A percentile compares a stretch with the other conserved stretches of the same genome.
These are phyloP conservation scores for Prenolepis imparis DNA, from an alignment of 2,888 invertebrate species.

Conservation along the genomic window DNA sequence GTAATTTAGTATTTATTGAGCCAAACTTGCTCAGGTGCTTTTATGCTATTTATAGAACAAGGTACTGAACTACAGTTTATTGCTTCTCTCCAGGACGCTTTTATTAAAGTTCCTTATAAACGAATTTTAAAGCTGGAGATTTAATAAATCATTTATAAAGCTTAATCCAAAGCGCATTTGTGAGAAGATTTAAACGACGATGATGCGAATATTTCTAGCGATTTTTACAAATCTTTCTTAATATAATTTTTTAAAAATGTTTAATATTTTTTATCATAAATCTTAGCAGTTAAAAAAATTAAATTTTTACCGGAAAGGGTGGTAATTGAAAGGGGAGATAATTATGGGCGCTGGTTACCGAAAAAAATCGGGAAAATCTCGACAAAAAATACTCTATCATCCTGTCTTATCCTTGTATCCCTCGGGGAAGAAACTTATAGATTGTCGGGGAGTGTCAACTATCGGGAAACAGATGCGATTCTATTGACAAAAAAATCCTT, in stretches of 20 bases:
- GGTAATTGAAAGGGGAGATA: conserved; percentile 4
- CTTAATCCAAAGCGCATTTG: background rate
- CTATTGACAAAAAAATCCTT: background rate
- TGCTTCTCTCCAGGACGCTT: background rate
- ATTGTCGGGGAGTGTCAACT: background rate
- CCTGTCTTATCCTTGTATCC: background rate
- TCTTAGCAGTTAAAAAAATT: background rate
- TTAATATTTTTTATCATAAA: background rate
- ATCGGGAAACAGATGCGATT: conserved; percentile 29
- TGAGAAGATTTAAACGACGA: background rate
- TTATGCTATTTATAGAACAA: conserved; percentile 17
- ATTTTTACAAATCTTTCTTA: background rate
- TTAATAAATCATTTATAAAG: background rate
- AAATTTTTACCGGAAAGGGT: background rate
- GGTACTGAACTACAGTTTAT: background rate
- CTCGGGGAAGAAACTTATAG: background rate
- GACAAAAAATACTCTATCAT: background rate
- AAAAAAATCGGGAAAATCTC: background rate
- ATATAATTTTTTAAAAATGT: background rate
- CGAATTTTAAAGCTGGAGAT: background rate
- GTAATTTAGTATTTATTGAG: conserved; percentile 24
- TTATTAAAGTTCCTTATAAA: conserved; percentile 3
- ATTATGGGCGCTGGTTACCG: background rate
- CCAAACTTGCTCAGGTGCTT: conserved; percentile 3
- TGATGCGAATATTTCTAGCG: background rate